Evolutionary conservation across 1,140 invertebrate genomes (phyloP).

Genomic region (Aphaenogaster rudis): DNA sequence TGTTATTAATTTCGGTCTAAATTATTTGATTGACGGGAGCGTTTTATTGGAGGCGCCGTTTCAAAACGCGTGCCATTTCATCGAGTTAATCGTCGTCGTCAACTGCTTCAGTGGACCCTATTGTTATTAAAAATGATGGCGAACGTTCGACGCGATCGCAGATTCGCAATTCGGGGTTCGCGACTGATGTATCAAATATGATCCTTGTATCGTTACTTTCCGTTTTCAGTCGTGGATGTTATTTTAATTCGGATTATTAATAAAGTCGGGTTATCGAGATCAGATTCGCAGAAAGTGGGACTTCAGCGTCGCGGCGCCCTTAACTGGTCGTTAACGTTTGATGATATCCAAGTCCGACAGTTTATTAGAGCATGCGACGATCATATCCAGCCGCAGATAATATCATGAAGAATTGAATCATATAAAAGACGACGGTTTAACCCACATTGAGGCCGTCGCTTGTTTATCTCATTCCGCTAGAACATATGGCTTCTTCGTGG

Average conservation of each 20-base stretch:
- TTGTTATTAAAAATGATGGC: slow-evolving; percentile 39
- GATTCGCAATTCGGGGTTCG: neutral
- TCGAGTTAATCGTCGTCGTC: slow-evolving; percentile 35
- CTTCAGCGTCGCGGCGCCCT: too few species aligned
- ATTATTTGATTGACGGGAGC: slow-evolving; percentile 23
- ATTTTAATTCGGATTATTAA: neutral
- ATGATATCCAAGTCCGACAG: neutral
- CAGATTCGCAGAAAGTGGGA: neutral
- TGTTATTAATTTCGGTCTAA: slow-evolving; percentile 8
- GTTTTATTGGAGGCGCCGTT: slow-evolving; percentile 3
- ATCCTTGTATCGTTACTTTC: neutral
- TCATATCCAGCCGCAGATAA: neutral
- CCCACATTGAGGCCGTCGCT: slow-evolving; percentile 66
- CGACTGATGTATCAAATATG: neutral
- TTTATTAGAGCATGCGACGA: slow-evolving; percentile 53
- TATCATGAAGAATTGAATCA: slow-evolving; percentile 69
- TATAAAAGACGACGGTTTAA: slow-evolving; percentile 41
- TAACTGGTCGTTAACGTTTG: too few species aligned
- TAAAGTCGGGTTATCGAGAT: neutral
- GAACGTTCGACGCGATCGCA: neutral
- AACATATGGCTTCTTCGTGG: slow-evolving; percentile 66
- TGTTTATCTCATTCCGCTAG: slow-evolving; percentile 68
- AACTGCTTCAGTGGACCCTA: neutral
- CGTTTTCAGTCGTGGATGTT: neutral
- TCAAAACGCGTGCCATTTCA: slow-evolving; percentile 30